A percentile compares a stretch with the other conserved stretches of the same genome.
Evolutionary conservation across 2,113 vertebrate genomes (phyloP).

Genomic region (Cryptotis parvus): DNA sequence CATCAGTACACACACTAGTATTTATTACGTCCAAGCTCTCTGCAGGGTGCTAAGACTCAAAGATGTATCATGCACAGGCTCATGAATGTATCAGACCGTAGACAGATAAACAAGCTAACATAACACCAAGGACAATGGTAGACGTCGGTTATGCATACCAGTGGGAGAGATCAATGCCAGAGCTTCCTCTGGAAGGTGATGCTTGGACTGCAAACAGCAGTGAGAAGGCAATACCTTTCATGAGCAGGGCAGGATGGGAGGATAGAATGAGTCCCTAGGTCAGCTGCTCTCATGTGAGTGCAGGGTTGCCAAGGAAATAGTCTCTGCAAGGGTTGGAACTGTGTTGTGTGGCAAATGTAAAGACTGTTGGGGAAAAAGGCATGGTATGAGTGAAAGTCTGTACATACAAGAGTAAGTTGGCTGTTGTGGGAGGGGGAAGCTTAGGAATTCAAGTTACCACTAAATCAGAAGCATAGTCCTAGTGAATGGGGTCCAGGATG

Average conservation of each 20-base stretch:
- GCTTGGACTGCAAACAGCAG: not conserved
- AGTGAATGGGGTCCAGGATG: too few species aligned
- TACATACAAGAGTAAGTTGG: not conserved
- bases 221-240: not conserved
- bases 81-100: not conserved
- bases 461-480: not conserved
- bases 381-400: not conserved
- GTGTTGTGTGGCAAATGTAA: not conserved
- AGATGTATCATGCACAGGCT: not conserved
- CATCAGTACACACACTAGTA: not conserved
- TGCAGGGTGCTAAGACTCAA: not conserved
- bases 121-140: not conserved
- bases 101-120: not conserved
- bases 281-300: not conserved
- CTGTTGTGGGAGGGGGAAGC: not conserved
- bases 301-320: too few species aligned
- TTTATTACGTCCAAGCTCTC: not conserved
- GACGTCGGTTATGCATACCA: not conserved
- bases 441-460: too few species aligned
- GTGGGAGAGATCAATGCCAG: not conserved
- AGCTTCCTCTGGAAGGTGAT: not conserved
- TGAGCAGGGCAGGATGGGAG: not conserved
- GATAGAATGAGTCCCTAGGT: not conserved
- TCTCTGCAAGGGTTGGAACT: not conserved
- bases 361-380: not conserved